Percentiles rank a stretch among this genome's conserved stretches.
Evolutionary conservation across 2,797 vertebrate genomes (phyloP).

Genomic region (Aselliscus stoliczkanus): DNA sequence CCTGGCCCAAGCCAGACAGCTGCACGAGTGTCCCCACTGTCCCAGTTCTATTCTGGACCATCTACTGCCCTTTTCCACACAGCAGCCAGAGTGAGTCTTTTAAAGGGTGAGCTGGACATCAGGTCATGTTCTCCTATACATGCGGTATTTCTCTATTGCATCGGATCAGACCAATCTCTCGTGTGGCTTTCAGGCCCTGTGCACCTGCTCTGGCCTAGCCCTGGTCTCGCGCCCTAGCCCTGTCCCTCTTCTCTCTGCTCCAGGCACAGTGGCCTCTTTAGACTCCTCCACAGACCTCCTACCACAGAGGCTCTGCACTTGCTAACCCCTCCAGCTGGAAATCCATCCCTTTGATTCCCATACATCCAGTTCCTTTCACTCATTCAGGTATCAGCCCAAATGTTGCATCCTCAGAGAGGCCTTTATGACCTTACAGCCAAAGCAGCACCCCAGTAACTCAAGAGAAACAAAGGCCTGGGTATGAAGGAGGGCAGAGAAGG

Average conservation of each 20-base stretch:
- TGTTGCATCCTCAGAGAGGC: not conserved
- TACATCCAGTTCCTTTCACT: not conserved
- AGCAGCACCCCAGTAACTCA: not conserved
- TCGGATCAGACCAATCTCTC: not conserved
- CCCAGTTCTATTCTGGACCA: not conserved
- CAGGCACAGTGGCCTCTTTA: not conserved
- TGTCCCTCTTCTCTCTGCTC: not conserved
- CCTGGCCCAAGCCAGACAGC: too few species aligned
- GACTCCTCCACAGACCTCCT: not conserved
- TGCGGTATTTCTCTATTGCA: not conserved
- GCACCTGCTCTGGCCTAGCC: not conserved
- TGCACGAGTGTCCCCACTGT: too few species aligned
- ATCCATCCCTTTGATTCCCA: not conserved
- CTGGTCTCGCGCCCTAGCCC: not conserved
- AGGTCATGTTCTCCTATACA: not conserved
- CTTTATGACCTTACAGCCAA: not conserved
- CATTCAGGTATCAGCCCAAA: not conserved
- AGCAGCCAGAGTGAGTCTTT: not conserved
- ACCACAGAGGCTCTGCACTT: not conserved
- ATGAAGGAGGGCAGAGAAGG: not conserved
- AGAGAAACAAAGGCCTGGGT: not conserved
- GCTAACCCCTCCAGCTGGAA: not conserved
- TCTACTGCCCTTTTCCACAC: not conserved
- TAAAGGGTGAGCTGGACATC: not conserved
- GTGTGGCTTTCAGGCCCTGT: not conserved